phyloP scores from a whole-genome alignment of 2,797 vertebrate species.

The Gadopsis marmoratus region DNA sequence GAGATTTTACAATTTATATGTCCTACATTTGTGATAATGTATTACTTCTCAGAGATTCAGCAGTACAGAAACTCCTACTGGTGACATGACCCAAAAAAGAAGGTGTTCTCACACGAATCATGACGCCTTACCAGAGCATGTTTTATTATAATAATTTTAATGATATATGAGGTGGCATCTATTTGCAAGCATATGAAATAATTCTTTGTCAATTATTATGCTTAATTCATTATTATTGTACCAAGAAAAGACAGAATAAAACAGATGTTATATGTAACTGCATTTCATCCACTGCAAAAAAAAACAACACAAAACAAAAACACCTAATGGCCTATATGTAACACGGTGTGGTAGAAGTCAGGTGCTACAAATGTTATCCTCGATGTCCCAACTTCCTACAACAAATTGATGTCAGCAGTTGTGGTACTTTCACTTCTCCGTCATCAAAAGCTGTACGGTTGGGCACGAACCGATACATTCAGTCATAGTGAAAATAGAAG shows the following conservation, averaged over 20 bases:
- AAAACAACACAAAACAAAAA: too few relatives aligned
- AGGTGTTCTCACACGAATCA: background rate
- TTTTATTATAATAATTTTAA: background rate
- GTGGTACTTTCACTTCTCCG: slow-evolving; percentile 21
- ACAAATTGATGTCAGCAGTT: slow-evolving; percentile 28
- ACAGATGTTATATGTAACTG: background rate
- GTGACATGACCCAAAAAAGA: background rate
- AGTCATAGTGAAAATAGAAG: background rate
- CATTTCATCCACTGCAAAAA: background rate
- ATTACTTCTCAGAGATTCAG: background rate
- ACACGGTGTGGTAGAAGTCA: background rate
- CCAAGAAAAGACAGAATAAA: background rate
- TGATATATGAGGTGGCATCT: background rate
- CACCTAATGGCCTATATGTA: background rate
- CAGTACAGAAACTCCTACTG: background rate
- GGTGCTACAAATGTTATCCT: background rate
- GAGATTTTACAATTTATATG: background rate
- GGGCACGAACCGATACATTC: too few relatives aligned
- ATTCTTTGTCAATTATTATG: background rate
- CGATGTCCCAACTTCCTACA: slow-evolving; percentile 25
- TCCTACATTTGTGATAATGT: background rate
- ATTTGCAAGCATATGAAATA: background rate
- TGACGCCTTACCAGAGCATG: background rate
- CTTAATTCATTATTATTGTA: background rate
- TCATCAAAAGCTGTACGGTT: background rate